Evolutionary conservation across 2,888 invertebrate genomes (phyloP).

Genomic region (Lathronympha strigana): DNA sequence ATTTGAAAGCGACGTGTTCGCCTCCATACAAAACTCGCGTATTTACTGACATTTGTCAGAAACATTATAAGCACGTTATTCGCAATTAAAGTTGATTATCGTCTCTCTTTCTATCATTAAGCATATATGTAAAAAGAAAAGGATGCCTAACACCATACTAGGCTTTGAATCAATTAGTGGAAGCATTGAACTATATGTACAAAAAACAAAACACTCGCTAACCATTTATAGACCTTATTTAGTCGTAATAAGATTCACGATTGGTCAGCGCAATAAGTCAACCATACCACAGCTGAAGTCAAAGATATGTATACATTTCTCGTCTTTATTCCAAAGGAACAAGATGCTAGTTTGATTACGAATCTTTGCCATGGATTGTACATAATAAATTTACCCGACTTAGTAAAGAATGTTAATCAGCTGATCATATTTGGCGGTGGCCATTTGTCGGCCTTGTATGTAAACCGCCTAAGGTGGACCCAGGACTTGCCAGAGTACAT

Average conservation of each 20-base stretch:
- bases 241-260: too few relatives aligned
- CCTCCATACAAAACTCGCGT: too few relatives aligned
- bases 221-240: too few relatives aligned
- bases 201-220: too few relatives aligned
- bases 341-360: too few relatives aligned
- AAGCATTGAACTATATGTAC: slow-evolving; percentile 18
- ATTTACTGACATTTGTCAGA: neutral
- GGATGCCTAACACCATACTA: slow-evolving; percentile 10
- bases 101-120: slow-evolving; percentile 20
- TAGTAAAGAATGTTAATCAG: slow-evolving; percentile 28
- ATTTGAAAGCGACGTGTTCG: neutral
- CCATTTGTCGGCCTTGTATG: slow-evolving; percentile 29
- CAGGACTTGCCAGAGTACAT: neutral
- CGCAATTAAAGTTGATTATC: slow-evolving; percentile 9
- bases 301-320: too few relatives aligned
- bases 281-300: too few relatives aligned
- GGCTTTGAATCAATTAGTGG: slow-evolving; percentile 32
- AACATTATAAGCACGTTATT: neutral
- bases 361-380: too few relatives aligned
- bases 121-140: slow-evolving; percentile 18
- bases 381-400: slow-evolving; percentile 20
- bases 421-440: slow-evolving; percentile 26
- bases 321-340: too few relatives aligned
- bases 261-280: too few relatives aligned
- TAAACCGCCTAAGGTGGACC: slow-evolving; percentile 16